phyloP scores from a whole-genome alignment of 1,140 invertebrate genomes.

The Galleria mellonella region DNA sequence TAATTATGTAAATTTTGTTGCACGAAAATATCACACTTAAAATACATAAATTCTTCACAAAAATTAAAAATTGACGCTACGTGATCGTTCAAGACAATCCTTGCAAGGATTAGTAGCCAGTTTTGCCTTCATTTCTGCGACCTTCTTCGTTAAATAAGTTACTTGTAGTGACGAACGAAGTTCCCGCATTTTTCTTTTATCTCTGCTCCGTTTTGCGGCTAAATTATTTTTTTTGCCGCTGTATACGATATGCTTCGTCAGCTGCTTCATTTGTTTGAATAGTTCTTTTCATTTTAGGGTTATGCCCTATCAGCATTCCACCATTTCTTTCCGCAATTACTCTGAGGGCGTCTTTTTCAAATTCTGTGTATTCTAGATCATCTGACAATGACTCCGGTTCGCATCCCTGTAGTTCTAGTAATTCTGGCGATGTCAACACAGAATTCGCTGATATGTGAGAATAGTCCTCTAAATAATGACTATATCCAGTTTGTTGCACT shows the following conservation, averaged over 20 bases:
- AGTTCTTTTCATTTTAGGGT: slow-evolving; percentile 37
- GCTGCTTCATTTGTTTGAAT: slow-evolving; percentile 70
- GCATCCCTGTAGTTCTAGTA: no score
- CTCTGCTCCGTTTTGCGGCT: slow-evolving; percentile 94
- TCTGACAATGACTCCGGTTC: slow-evolving; percentile 18
- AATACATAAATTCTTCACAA: no score
- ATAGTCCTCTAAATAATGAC: no score
- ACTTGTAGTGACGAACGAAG: slow-evolving; percentile 93
- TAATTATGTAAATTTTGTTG: no score
- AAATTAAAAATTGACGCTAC: no score
- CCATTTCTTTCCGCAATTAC: slow-evolving; percentile 45
- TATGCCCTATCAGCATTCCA: slow-evolving; percentile 32
- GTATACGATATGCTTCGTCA: slow-evolving; percentile 89
- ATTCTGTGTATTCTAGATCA: slow-evolving; percentile 24
- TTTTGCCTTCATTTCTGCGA: slow-evolving; percentile 16
- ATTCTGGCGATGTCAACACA: no score
- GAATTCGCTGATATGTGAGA: no score
- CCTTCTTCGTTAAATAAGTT: slow-evolving; percentile 72
- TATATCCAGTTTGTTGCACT: no score
- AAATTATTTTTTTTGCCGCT: slow-evolving; percentile 95
- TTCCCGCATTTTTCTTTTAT: slow-evolving; percentile 91
- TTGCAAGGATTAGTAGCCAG: slow-evolving; percentile 2
- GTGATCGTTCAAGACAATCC: no score
- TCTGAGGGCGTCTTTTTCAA: slow-evolving; percentile 30
- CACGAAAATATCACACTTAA: no score